Evolutionary conservation across 1,140 invertebrate species (phyloP), one percentile per base, ranked within the genome.

Genomic region (Leptestheria dahalacensis): DNA sequence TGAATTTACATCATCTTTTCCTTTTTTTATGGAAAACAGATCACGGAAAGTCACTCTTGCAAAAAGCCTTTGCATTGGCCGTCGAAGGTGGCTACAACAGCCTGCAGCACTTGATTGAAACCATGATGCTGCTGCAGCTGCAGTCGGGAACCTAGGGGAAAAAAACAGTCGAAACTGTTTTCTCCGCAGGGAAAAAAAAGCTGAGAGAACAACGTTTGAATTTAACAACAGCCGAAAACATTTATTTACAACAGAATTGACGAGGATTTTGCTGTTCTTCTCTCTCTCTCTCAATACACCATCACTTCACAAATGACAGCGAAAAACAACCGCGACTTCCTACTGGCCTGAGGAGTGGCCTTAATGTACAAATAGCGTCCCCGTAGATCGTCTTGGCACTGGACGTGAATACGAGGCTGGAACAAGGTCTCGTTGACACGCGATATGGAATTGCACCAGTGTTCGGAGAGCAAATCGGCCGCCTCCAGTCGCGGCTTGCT

Each of bases 61-160:
- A 81, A 64, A 83, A 83, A 65, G 84, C 88, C 1, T 95, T 94
- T 73, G 79, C 82, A 55, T 73, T 94, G 23, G 89, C 88, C 11
- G 79, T 91, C 47, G 79, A 79, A 64, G 85, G 83, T 25, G 84
- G 84, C 60, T 77, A 89, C 46, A 88, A 88, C 63, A 85, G 86
- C 9, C 78, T 82, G 49, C 72, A 76, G n/a, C 82, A 82, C 68
- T 84, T 94, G 50, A 81, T 79, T 49, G 88, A 88, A 69, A 83
- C 83, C 59, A 79, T 95, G 48, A 74, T 82, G 63, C 74, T 90
- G 41, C 77, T 94, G 48, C 89, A 91, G 72, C 76, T 84, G 49
- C 88, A 92, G 67, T 79, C 83, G 67, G 87, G 85, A 25, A 88
- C 83, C 74, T 88, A 74, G 73, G n/a, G 28, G n/a, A n/a, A n/a